These are phyloP conservation scores for Gallirallus australis DNA, from an alignment of 2,797 vertebrate species.

Conservation along the genomic window DNA sequence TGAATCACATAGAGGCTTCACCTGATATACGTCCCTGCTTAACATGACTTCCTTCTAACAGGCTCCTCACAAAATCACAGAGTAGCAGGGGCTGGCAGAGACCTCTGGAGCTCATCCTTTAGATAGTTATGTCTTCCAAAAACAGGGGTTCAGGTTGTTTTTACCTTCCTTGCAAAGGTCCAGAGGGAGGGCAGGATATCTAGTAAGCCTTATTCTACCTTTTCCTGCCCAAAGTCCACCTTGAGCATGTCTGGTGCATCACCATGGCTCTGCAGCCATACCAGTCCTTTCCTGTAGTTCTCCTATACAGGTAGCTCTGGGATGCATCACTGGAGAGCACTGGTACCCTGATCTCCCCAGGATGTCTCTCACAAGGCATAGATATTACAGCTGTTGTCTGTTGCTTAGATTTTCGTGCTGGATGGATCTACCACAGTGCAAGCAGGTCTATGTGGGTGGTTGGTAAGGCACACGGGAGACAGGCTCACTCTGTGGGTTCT, in stretches of 20 bases:
- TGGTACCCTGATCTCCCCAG: not conserved
- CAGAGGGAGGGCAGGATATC: not conserved
- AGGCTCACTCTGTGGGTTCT: not conserved
- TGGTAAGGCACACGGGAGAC: not conserved
- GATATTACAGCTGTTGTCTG: not conserved
- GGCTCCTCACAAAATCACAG: too few relatives aligned
- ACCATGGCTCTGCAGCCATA: not conserved
- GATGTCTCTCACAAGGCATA: not conserved
- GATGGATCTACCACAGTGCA: fast-evolving
- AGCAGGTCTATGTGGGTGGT: fast-evolving
- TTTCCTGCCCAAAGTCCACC: not conserved
- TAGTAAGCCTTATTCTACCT: not conserved
- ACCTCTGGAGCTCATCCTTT: too few relatives aligned
- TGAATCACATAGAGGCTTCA: too few relatives aligned
- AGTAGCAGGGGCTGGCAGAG: too few relatives aligned
- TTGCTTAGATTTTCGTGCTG: not conserved
- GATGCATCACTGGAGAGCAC: not conserved
- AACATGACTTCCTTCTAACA: too few relatives aligned
- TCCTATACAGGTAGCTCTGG: not conserved
- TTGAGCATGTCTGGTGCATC: fast-evolving
- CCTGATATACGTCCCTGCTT: too few relatives aligned
- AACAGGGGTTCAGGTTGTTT: not conserved
- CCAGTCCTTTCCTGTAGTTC: not conserved
- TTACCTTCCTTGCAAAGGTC: not conserved
- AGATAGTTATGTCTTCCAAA: not conserved